phyloP scores from a whole-genome alignment of 1,140 invertebrate genomes.

The Drosophila rufa region DNA sequence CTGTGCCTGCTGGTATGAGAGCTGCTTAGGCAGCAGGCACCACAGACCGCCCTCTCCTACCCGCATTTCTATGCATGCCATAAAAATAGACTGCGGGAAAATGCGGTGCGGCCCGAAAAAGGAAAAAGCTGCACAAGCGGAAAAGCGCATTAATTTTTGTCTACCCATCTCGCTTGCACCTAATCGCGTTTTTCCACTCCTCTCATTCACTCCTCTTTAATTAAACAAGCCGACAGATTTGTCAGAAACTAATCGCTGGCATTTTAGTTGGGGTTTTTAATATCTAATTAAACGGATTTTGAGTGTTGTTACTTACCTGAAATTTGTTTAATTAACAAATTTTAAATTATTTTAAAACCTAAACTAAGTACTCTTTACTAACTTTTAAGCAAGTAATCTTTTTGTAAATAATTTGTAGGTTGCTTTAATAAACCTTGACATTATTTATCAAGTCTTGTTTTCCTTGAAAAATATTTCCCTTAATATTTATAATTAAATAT shows the following conservation, averaged over 20 bases:
- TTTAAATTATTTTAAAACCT: too few relatives aligned
- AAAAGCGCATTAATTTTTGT: constrained; percentile 50
- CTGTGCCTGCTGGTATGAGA: constrained; percentile 1
- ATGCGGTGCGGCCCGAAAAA: constrained; percentile 9
- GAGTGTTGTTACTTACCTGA: background rate
- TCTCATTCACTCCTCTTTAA: background rate
- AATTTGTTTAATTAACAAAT: too few relatives aligned
- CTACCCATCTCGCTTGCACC: background rate
- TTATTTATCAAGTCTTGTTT: too few relatives aligned
- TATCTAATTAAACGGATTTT: too few relatives aligned
- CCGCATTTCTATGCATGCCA: constrained; percentile 29
- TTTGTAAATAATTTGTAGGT: too few relatives aligned
- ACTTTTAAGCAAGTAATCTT: too few relatives aligned
- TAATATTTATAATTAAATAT: too few relatives aligned
- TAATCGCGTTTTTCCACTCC: background rate
- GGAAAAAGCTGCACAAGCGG: constrained; percentile 38
- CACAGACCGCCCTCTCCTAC: background rate
- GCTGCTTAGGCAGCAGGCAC: constrained; percentile 42
- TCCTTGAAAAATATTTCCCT: too few relatives aligned
- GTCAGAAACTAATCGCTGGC: background rate
- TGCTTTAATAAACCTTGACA: too few relatives aligned
- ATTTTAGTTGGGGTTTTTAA: background rate
- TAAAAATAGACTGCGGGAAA: constrained; percentile 31
- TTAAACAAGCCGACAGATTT: constrained; percentile 21
- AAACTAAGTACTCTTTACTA: too few relatives aligned